Base-by-base conservation (phyloP, 2,113 vertebrate species). In the Dasyornis broadbenti region DNA sequence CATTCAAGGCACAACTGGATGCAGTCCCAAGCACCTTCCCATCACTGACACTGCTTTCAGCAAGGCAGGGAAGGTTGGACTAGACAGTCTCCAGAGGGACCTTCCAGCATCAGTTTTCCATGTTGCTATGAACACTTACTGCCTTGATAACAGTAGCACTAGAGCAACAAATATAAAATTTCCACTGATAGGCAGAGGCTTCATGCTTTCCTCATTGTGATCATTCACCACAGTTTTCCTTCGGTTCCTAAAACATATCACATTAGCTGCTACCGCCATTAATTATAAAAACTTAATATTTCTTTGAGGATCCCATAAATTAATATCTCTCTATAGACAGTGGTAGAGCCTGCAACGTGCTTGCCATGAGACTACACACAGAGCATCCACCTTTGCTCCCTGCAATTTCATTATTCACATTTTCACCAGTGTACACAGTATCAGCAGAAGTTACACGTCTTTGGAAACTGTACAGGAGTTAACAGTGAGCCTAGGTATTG, bases 311-410 rank as follows among this genome's bases (percentile, higher is more conserved):
- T 24, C 13, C 7, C 61, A 20, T 30, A 86, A 89, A 68, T 61
- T 31, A 3, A 10, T 13, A n/a, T 18, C 15, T 49, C 1, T 2
- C 20, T 33, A 3, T 2, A 7, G 15, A 19, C 7, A 44, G 33
- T 2, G 5, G 10, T 5, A 65, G 70, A 73, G 3, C 16, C 64
- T 82, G 19, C 21, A 60, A 23, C 3, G 27, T 20, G 18, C 16
- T 75, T 60, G 28, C 26, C 44, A 17, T 15, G 9, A 45, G 3
- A 47, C 33, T 50, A 37, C 13, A 63, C 6, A 4, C 3, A 28
- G 9, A 68, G 6, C 60, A 60, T 8, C 22, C 33, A 56, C 20
- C 33, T 39, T 77, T n/a, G 4, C 21, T 80, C 19, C 20, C 47
- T 66, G 20, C 31, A 27, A 3, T 50, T 76, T 63, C 19, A 7